A percentile compares a stretch with the other conserved stretches of the same genome.
phyloP scores from a whole-genome alignment of 2,113 vertebrate species.

The Sylvicapra grimmia region DNA sequence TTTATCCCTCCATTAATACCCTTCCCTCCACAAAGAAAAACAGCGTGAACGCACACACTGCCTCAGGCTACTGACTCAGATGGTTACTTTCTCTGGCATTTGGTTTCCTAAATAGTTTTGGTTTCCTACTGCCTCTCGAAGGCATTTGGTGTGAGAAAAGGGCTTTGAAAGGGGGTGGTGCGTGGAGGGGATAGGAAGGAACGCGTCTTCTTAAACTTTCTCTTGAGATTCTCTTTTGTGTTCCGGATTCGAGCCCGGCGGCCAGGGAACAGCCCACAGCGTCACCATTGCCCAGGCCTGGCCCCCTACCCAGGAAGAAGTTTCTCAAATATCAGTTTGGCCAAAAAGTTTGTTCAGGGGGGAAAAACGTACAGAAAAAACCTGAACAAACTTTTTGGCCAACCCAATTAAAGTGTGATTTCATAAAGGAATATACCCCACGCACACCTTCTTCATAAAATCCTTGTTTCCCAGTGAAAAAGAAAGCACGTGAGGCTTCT shows the following conservation, averaged over 20 bases:
- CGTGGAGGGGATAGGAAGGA: not conserved
- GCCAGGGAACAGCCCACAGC: not conserved
- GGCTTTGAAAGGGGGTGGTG: not conserved
- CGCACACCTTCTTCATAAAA: not conserved
- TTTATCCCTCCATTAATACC: constrained; percentile 52
- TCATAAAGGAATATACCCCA: not conserved
- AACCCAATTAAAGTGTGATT: not conserved
- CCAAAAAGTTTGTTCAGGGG: not conserved
- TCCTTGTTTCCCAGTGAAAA: not conserved
- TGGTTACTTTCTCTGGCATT: constrained; percentile 15
- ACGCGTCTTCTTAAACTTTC: not conserved
- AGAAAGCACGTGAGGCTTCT: not conserved
- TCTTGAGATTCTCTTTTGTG: not conserved
- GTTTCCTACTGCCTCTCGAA: not conserved
- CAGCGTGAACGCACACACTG: not conserved
- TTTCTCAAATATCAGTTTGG: not conserved
- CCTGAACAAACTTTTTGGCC: not conserved
- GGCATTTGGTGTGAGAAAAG: not conserved
- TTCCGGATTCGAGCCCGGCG: rapidly evolving
- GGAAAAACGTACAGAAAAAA: not conserved
- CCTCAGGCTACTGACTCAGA: not conserved
- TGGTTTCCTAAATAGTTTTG: constrained; percentile 54
- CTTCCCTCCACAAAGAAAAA: not conserved
- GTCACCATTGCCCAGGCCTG: not conserved
- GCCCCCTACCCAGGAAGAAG: not conserved